phyloP scores from a whole-genome alignment of 92 coral and sea anemone species.

The Zoanthus sansibaricus region DNA sequence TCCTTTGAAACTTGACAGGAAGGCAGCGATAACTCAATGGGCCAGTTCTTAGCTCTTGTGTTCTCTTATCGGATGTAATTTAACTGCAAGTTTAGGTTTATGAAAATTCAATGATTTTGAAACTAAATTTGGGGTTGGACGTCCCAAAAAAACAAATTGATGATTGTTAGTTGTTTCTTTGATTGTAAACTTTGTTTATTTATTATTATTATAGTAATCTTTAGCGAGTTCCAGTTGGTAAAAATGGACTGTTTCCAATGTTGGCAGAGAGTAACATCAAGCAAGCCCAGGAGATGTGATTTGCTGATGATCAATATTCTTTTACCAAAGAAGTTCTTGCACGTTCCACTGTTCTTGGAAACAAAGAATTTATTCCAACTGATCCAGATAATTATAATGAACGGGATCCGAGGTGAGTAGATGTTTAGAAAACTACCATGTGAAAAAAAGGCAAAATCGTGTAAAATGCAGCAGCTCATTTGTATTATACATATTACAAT shows the following conservation, averaged over 20 bases:
- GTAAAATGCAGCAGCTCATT: not conserved
- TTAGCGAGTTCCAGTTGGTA: not conserved
- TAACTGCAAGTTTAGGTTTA: too few relatives aligned
- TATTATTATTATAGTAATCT: not conserved
- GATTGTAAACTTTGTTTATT: not conserved
- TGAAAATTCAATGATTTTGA: too few relatives aligned
- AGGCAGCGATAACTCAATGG: too few relatives aligned
- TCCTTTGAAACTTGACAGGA: too few relatives aligned
- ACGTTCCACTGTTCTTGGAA: too few relatives aligned
- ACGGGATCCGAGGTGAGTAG: conserved; percentile 3
- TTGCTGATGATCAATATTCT: not conserved
- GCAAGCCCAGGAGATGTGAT: not conserved
- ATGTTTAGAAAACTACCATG: too few relatives aligned
- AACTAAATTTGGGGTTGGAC: too few relatives aligned
- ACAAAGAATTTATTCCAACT: not conserved
- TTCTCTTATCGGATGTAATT: too few relatives aligned
- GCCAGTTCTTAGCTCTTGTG: too few relatives aligned
- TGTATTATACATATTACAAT: not conserved
- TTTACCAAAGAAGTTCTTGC: too few relatives aligned
- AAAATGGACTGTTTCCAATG: not conserved
- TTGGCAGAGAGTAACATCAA: not conserved
- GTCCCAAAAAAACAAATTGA: not conserved
- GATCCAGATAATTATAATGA: not conserved
- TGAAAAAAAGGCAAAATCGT: too few relatives aligned
- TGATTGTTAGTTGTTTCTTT: not conserved